phyloP scores from a whole-genome alignment of 2,797 vertebrate species.

The Protonibea diacanthus region DNA sequence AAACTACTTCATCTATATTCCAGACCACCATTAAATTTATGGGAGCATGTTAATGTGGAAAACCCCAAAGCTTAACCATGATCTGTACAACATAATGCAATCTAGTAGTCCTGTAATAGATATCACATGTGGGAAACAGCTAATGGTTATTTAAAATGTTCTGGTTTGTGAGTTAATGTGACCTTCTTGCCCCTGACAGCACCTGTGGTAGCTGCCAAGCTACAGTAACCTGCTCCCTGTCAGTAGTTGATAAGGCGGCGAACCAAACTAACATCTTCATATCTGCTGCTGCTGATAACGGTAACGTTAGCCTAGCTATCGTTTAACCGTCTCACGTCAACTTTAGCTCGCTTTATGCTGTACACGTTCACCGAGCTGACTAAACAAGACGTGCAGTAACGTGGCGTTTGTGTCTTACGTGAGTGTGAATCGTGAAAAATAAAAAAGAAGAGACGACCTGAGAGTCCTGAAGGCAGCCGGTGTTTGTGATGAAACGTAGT shows the following conservation, averaged over 20 bases:
- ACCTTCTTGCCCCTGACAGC: background rate
- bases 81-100: background rate
- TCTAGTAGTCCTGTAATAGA: background rate
- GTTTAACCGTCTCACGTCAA: background rate
- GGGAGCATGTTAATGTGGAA: background rate
- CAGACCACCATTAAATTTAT: constrained; percentile 26
- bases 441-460: background rate
- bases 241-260: too few relatives aligned
- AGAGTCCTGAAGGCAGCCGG: background rate
- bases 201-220: background rate
- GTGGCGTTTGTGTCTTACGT: constrained; percentile 18
- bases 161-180: background rate
- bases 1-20: constrained; percentile 21
- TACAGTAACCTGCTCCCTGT: background rate
- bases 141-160: background rate
- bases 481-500: constrained; percentile 1
- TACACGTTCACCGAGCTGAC: accelerated
- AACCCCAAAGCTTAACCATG: too few relatives aligned
- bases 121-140: background rate
- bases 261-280: background rate
- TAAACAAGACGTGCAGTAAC: background rate
- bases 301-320: background rate
- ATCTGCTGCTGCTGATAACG: background rate
- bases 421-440: too few relatives aligned
- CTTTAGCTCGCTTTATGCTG: background rate